phyloP scores from a whole-genome alignment of 2,113 vertebrate species.

The Leucosticte australis region DNA sequence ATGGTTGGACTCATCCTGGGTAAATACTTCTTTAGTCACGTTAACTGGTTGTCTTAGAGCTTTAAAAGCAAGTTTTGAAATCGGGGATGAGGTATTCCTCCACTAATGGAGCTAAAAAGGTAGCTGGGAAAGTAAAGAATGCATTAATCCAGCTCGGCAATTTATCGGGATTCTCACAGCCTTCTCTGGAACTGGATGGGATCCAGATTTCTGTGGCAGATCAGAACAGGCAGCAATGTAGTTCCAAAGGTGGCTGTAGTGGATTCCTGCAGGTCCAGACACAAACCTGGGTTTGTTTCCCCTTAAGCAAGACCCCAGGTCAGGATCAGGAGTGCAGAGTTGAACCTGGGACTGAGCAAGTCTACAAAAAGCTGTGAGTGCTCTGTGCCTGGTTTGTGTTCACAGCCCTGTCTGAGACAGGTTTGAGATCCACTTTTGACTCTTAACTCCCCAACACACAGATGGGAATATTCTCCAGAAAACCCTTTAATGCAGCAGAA shows the following conservation, averaged over 20 bases:
- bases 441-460: neutral
- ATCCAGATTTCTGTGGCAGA: neutral
- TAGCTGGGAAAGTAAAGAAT: neutral
- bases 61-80: neutral
- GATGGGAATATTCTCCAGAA: neutral
- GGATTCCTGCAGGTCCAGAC: neutral
- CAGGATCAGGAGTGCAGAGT: neutral
- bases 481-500: neutral
- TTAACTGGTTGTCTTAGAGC: neutral
- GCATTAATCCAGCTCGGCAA: neutral
- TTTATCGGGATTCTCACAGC: neutral
- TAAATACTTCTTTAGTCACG: slow-evolving; percentile 49
- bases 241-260: neutral
- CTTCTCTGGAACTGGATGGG: neutral
- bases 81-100: neutral
- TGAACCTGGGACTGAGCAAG: neutral
- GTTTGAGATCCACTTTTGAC: neutral
- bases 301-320: neutral
- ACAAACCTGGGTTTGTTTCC: neutral
- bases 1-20: slow-evolving; percentile 98
- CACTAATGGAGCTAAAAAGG: neutral
- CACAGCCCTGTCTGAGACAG: neutral
- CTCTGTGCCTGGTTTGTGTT: neutral
- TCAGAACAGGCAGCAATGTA: neutral
- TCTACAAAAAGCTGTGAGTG: neutral